Conservation (phyloP, 2,888 invertebrate genomes). For the Nudaria mundana region DNA sequence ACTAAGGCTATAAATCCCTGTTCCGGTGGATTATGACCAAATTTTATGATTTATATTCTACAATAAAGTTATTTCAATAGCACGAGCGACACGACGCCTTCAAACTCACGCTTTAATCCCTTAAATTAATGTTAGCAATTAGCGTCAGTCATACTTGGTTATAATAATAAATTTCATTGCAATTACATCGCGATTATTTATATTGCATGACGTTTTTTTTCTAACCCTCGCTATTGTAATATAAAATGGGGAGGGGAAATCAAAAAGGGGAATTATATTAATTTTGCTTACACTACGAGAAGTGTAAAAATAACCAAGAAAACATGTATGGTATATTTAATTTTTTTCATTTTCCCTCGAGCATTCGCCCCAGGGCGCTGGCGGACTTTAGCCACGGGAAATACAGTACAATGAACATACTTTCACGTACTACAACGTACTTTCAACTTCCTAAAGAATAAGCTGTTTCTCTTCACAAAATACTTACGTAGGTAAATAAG, state of each 20-base stretch:
- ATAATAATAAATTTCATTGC: conserved; percentile 52
- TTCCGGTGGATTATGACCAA: conserved; percentile 1
- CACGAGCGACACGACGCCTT: conserved; percentile 2
- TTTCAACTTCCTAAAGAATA: too few species aligned
- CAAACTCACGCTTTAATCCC: conserved; percentile 21
- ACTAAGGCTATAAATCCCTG: background rate
- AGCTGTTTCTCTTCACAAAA: too few species aligned
- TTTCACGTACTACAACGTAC: too few species aligned
- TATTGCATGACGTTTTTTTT: conserved; percentile 59
- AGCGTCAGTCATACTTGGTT: conserved; percentile 29
- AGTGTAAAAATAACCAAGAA: too few species aligned
- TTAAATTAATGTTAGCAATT: conserved; percentile 32
- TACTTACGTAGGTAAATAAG: too few species aligned
- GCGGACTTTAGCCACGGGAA: too few species aligned
- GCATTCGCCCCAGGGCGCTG: too few species aligned
- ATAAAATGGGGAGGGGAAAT: conserved; percentile 41
- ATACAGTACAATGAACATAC: too few species aligned
- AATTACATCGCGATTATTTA: conserved; percentile 63
- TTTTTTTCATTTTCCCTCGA: too few species aligned
- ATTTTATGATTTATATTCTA: conserved; percentile 2
- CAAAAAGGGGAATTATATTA: conserved; percentile 47
- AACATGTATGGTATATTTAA: too few species aligned
- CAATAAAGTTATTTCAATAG: conserved; percentile 7
- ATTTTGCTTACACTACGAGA: conserved; percentile 60
- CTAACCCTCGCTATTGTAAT: conserved; percentile 53